A percentile compares a stretch with the other conserved stretches of the same genome.
Conservation (phyloP, 2,888 invertebrate species). For the Dendrolimus houi region DNA sequence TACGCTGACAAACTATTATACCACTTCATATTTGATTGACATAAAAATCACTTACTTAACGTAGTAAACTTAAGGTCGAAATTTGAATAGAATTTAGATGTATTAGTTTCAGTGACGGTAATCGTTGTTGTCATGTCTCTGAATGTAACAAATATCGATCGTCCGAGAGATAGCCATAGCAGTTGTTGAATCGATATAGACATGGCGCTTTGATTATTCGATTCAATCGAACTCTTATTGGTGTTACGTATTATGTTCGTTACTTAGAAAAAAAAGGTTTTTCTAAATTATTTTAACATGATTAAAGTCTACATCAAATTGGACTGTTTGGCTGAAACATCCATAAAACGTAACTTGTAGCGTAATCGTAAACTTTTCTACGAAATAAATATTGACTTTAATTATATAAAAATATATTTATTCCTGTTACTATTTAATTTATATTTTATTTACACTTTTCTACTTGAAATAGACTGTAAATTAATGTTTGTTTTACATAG, state of each 20-base stretch:
- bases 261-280: neutral
- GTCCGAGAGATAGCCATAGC: conserved; percentile 57
- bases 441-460: no score
- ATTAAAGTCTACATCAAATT: no score
- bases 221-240: conserved; percentile 61
- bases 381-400: no score
- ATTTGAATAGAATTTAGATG: neutral
- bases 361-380: no score
- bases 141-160: conserved; percentile 70
- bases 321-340: no score
- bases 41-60: neutral
- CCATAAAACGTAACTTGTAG: no score
- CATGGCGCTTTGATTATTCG: conserved; percentile 71
- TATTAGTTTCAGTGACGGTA: conserved; percentile 9
- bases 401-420: no score
- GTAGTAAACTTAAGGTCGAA: neutral
- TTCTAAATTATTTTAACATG: no score
- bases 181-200: conserved; percentile 68
- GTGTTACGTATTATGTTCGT: conserved; percentile 10
- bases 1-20: conserved; percentile 18
- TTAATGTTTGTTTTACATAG: no score
- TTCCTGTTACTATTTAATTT: no score
- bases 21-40: neutral
- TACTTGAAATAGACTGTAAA: no score
- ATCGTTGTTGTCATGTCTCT: conserved; percentile 40